Conservation (phyloP, 2,113 vertebrate species). For the Echinops telfairi region DNA sequence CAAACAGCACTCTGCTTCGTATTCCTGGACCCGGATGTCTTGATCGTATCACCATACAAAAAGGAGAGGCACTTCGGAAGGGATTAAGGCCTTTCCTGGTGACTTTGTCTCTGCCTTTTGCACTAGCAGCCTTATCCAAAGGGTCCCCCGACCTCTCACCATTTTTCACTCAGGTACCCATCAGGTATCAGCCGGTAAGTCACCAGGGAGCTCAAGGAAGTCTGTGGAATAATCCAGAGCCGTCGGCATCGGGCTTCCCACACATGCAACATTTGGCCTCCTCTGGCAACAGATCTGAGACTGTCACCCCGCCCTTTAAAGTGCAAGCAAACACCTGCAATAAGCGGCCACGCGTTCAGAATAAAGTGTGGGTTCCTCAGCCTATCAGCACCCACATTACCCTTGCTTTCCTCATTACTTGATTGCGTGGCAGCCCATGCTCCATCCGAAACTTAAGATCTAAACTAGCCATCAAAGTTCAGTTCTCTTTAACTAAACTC, state of each 20-base stretch:
- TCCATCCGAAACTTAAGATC: conserved; percentile 21
- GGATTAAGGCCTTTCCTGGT: not conserved
- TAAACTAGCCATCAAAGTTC: not conserved
- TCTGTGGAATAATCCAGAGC: not conserved
- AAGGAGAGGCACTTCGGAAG: not conserved
- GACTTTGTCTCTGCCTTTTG: not conserved
- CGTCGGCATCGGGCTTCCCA: not conserved
- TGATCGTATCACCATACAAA: not conserved
- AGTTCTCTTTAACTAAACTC: not conserved
- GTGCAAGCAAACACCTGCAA: not conserved
- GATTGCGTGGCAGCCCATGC: not conserved
- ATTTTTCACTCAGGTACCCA: not conserved
- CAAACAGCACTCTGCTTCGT: not conserved
- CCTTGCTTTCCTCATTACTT: not conserved
- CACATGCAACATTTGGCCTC: not conserved
- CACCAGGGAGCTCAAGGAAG: not conserved
- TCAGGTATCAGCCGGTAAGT: not conserved
- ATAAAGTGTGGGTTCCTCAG: not conserved
- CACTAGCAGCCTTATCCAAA: not conserved
- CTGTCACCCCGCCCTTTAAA: not conserved
- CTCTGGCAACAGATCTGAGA: not conserved
- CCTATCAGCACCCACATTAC: not conserved
- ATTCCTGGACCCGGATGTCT: not conserved
- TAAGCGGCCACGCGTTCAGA: not conserved
- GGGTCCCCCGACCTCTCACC: not conserved